Percentiles rank a stretch among this genome's conserved stretches.
Conservation (phyloP, 2,797 vertebrate genomes). For the Choloepus didactylus region DNA sequence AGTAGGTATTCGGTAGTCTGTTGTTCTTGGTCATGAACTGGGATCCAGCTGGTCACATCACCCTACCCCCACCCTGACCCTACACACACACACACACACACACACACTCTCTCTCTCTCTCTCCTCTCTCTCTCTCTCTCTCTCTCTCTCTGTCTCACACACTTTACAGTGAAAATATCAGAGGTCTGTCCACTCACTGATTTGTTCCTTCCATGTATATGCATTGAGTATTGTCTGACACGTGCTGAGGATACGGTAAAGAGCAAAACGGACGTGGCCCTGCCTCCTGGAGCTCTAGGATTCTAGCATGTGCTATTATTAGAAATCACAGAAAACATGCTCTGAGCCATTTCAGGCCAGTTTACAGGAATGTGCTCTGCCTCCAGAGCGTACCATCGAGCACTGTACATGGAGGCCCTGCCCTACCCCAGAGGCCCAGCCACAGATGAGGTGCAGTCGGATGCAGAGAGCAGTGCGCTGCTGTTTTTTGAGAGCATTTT, state of each 20-base stretch:
- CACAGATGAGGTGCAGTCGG: background rate
- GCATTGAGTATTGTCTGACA: background rate
- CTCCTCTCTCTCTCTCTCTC: no score
- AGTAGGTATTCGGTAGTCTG: background rate
- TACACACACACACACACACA: no score
- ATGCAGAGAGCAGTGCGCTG: background rate
- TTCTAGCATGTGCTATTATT: background rate
- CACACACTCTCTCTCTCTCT: no score
- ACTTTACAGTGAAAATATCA: background rate
- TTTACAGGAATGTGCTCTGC: background rate
- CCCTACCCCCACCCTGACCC: no score
- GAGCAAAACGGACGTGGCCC: background rate
- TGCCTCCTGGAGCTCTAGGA: no score
- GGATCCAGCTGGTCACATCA: no score
- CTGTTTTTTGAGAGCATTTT: background rate
- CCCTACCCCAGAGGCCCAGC: fast-evolving
- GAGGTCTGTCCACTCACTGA: no score
- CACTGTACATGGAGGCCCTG: background rate
- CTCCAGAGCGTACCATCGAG: background rate
- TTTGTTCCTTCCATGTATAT: background rate
- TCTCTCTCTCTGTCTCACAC: no score
- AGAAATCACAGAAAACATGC: background rate
- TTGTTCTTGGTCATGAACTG: background rate
- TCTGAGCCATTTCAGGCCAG: background rate
- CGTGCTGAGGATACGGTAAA: background rate